A percentile compares a stretch with the other conserved stretches of the same genome.
Conservation (phyloP, 37 sponge, comb jelly and placozoan species). For the Bolinopsis microptera region DNA sequence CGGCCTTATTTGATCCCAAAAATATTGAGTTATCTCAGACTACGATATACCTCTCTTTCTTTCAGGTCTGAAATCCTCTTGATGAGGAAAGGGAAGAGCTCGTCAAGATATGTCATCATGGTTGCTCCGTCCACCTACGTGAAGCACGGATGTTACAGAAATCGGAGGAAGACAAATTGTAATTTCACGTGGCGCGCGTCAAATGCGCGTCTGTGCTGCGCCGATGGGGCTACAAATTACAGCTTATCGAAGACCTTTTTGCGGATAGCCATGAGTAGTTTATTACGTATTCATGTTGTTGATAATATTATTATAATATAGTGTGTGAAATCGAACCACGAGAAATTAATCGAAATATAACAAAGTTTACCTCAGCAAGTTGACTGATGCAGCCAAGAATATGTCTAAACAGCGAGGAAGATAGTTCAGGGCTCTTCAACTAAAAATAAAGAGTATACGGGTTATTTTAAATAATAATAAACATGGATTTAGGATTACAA, state of each 20-base stretch:
- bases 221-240: neutral
- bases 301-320: too few species aligned
- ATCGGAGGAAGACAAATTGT: neutral
- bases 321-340: too few species aligned
- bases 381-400: constrained; percentile 89
- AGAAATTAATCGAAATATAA: too few species aligned
- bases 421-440: constrained; percentile 1
- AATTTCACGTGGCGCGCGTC: neutral
- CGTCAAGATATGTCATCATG: constrained; percentile 77
- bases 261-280: too few species aligned
- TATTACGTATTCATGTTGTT: too few species aligned
- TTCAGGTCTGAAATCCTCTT: constrained; percentile 78
- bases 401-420: constrained; percentile 65
- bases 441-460: constrained; percentile 21
- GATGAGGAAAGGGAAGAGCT: constrained; percentile 86
- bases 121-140: constrained; percentile 76
- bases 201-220: neutral
- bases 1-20: too few species aligned
- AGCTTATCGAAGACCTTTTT: too few species aligned
- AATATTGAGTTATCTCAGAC: too few species aligned
- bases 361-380: constrained; percentile 73
- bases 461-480: too few species aligned
- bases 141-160: neutral
- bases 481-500: too few species aligned
- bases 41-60: constrained; percentile 71